Conservation (phyloP, 2,888 invertebrate genomes). For the Limnephilus rhombicus region DNA sequence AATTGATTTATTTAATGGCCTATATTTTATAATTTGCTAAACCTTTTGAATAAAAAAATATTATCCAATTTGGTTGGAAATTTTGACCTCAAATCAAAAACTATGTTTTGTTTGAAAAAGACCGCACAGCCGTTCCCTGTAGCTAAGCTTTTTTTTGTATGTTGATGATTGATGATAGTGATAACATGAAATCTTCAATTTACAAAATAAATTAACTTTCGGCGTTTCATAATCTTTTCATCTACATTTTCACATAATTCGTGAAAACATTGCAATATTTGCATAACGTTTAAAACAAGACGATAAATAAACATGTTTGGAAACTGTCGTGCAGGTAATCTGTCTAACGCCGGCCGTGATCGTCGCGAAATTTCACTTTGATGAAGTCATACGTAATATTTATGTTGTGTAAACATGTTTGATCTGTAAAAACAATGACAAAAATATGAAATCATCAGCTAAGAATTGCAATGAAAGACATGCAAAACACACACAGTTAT, state of each 20-base stretch:
- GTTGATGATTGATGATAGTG: neutral
- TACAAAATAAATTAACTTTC: neutral
- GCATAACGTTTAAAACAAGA: neutral
- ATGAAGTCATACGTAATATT: neutral
- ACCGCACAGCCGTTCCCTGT: neutral
- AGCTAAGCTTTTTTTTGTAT: neutral
- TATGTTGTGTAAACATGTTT: neutral
- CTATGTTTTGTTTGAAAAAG: too few species aligned
- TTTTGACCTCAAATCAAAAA: too few species aligned
- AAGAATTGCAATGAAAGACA: neutral
- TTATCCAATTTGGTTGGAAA: neutral
- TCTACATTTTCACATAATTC: neutral
- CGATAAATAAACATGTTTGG: neutral
- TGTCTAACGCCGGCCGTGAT: neutral
- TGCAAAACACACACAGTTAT: neutral
- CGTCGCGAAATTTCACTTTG: neutral
- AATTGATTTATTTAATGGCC: too few species aligned
- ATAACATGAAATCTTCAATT: neutral
- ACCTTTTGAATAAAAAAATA: too few species aligned
- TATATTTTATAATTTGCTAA: too few species aligned
- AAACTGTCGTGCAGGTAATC: neutral
- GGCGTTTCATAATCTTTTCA: neutral
- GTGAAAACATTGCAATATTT: neutral
- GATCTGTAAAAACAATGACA: neutral
- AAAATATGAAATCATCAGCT: neutral